Conservation (phyloP, 37 sponge, comb jelly and placozoan genomes). For the Spongilla lacustris region DNA sequence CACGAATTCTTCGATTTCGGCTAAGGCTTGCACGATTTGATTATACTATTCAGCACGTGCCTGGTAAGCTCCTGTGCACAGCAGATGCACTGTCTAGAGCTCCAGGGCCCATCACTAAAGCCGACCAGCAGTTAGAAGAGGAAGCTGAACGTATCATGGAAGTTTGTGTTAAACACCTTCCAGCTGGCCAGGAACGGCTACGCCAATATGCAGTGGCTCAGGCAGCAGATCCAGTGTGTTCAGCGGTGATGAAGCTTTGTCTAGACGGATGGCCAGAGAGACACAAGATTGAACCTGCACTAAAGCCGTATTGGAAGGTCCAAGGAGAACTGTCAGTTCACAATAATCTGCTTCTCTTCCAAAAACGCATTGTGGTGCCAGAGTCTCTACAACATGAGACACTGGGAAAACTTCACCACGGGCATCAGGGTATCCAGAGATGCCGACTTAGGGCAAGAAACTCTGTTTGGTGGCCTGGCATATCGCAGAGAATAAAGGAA, state of each 20-base stretch:
- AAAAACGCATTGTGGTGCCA: constrained; percentile 13
- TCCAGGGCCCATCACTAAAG: not conserved
- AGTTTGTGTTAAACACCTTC: not conserved
- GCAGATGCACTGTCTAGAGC: constrained; percentile 11
- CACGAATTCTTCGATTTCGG: constrained; percentile 30
- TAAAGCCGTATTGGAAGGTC: constrained; percentile 5
- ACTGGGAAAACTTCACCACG: not conserved
- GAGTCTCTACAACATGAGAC: not conserved
- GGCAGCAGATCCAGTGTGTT: constrained; percentile 3
- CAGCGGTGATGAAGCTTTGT: not conserved
- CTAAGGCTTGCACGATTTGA: constrained; percentile 34
- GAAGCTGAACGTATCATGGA: constrained; percentile 5
- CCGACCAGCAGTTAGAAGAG: not conserved
- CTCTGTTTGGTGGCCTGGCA: constrained; percentile 58
- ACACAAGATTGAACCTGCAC: not conserved
- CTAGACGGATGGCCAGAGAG: constrained; percentile 2
- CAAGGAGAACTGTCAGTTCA: constrained; percentile 5
- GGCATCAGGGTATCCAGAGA: constrained; percentile 14
- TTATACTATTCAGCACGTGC: constrained; percentile 40
- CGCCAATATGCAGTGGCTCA: not conserved
- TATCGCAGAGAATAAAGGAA: constrained; percentile 10
- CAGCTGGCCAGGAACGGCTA: not conserved
- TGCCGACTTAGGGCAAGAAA: not conserved
- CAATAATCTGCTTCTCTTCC: not conserved
- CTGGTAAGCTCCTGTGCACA: constrained; percentile 11